These are phyloP conservation scores for Nothocercus julius DNA, from an alignment of 2,113 vertebrate species.

Conservation along the genomic window DNA sequence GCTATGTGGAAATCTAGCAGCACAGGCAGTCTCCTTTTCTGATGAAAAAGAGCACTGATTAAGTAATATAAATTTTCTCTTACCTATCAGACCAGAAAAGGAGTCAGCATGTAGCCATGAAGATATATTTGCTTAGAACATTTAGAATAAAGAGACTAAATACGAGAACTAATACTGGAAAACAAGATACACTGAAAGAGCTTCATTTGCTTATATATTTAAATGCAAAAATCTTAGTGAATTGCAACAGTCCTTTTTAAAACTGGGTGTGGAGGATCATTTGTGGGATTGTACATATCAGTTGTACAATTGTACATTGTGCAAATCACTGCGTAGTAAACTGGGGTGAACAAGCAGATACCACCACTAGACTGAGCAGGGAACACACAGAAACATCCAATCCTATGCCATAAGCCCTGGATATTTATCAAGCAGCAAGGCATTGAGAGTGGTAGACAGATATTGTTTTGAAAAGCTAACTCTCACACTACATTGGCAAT, in stretches of 20 bases:
- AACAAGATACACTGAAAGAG: not conserved
- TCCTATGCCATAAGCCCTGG: not conserved
- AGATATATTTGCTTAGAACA: not conserved
- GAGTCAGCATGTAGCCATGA: not conserved
- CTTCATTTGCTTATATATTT: not conserved
- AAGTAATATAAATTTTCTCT: not conserved
- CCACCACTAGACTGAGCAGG: not conserved
- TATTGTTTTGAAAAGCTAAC: not conserved
- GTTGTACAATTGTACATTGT: too few relatives aligned
- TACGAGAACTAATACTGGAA: not conserved
- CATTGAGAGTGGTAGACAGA: not conserved
- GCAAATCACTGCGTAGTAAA: not conserved
- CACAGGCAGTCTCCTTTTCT: not conserved
- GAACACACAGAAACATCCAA: not conserved
- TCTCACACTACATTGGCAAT: not conserved
- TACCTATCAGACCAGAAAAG: not conserved
- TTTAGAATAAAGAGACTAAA: not conserved
- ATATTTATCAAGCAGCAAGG: not conserved
- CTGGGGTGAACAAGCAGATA: not conserved
- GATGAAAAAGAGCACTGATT: not conserved
- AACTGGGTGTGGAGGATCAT: not conserved
- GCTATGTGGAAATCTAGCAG: fast-evolving
- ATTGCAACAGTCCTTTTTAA: not conserved
- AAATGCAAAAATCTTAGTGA: not conserved
- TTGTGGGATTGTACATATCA: too few relatives aligned